Percentiles rank a stretch among this genome's conserved stretches.
These are phyloP conservation scores for Chelmon rostratus DNA, from an alignment of 2,797 vertebrate species.

Conservation along the genomic window DNA sequence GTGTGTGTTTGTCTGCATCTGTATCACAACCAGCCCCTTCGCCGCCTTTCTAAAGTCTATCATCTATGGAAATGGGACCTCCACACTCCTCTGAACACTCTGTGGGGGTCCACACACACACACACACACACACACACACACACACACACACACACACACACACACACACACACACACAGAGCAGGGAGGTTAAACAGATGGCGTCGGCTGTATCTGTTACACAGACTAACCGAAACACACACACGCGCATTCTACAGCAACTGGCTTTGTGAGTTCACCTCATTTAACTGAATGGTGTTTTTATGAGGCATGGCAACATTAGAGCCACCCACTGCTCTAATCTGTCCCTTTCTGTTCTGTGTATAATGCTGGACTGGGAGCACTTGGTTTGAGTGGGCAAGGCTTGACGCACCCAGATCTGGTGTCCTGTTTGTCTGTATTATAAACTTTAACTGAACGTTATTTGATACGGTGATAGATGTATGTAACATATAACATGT, in stretches of 20 bases:
- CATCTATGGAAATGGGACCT: constrained; percentile 73
- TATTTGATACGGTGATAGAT: constrained; percentile 37
- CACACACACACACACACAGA: constrained; percentile 26
- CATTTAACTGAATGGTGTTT: constrained; percentile 80
- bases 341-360: constrained; percentile 65
- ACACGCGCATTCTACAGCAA: constrained; percentile 33
- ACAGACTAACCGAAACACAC: constrained; percentile 59
- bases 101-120: constrained; percentile 46
- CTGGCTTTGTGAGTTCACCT: constrained; percentile 77
- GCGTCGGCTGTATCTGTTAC: constrained; percentile 72
- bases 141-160: constrained; percentile 28
- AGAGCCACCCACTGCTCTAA: constrained; percentile 71
- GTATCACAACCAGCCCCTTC: constrained; percentile 44
- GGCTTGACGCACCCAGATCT: constrained; percentile 31
- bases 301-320: constrained; percentile 80
- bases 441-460: constrained; percentile 15
- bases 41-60: constrained; percentile 59
- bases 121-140: constrained; percentile 35
- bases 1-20: constrained; percentile 55
- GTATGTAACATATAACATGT: constrained; percentile 6
- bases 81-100: constrained; percentile 67
- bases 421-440: constrained; percentile 24
- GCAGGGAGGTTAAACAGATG: constrained; percentile 82
- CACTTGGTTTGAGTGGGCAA: constrained; percentile 41
- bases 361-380: constrained; percentile 61